These are phyloP conservation scores for Lordiphosa fenestrarum DNA, from an alignment of 2,888 invertebrate species.

Conservation along the genomic window DNA sequence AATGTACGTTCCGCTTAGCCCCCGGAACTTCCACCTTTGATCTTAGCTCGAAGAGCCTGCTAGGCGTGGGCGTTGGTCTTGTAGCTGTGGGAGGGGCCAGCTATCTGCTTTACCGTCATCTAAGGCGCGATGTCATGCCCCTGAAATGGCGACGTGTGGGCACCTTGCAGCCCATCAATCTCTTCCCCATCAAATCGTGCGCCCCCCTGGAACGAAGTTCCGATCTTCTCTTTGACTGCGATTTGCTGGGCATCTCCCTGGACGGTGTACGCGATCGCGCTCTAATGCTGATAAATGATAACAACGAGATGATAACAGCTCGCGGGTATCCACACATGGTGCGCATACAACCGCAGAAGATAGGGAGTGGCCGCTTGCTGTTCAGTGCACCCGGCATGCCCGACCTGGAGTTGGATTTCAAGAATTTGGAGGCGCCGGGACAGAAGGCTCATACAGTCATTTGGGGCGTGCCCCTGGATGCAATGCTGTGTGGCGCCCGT, in stretches of 20 bases:
- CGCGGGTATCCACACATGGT: slow-evolving; percentile 76
- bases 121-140: slow-evolving; percentile 68
- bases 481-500: slow-evolving; percentile 87
- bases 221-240: slow-evolving; percentile 58
- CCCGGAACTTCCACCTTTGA: slow-evolving; percentile 13
- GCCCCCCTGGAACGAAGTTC: slow-evolving; percentile 52
- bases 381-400: slow-evolving; percentile 83
- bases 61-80: slow-evolving; percentile 42
- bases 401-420: slow-evolving; percentile 80
- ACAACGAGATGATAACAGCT: slow-evolving; percentile 74
- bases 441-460: slow-evolving; percentile 80
- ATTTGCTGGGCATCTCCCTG: slow-evolving; percentile 67
- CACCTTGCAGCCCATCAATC: slow-evolving; percentile 59
- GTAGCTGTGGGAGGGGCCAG: slow-evolving; percentile 58
- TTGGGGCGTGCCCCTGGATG: slow-evolving; percentile 83
- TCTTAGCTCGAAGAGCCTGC: slow-evolving; percentile 18
- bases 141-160: slow-evolving; percentile 77
- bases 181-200: slow-evolving; percentile 77
- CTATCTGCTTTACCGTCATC: slow-evolving; percentile 60
- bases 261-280: slow-evolving; percentile 69
- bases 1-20: background rate
- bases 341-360: slow-evolving; percentile 51
- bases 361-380: slow-evolving; percentile 81
- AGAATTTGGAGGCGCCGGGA: slow-evolving; percentile 65
- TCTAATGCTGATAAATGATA: slow-evolving; percentile 74